Percentiles rank a stretch among this genome's conserved stretches.
Conservation (phyloP, 2,113 vertebrate species). For the Erinaceus europaeus region DNA sequence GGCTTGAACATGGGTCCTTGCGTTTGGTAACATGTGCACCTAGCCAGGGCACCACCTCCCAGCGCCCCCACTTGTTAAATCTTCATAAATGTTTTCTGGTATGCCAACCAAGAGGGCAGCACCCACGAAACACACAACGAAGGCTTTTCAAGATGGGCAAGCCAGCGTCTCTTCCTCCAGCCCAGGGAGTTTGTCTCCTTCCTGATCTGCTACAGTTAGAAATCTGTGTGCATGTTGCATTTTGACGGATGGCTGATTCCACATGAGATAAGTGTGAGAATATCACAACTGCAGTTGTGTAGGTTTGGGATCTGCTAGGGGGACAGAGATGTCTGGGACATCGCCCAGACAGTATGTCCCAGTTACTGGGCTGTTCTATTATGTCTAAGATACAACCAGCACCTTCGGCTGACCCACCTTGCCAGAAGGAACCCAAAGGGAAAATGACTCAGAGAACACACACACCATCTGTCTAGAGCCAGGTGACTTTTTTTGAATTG, state of each 20-base stretch:
- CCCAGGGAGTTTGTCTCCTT: not conserved
- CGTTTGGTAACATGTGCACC: no score
- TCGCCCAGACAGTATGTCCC: not conserved
- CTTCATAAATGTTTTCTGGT: slow-evolving; percentile 39
- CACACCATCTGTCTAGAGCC: not conserved
- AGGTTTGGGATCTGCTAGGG: not conserved
- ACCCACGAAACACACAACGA: not conserved
- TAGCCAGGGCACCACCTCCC: no score
- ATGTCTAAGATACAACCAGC: not conserved
- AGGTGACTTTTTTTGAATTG: not conserved
- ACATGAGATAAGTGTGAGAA: not conserved
- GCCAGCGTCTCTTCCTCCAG: not conserved
- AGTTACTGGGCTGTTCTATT: not conserved
- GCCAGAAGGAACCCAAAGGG: not conserved
- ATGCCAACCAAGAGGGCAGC: slow-evolving; percentile 39
- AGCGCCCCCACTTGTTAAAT: no score
- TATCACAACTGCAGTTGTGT: slow-evolving; percentile 2
- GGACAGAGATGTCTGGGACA: no score
- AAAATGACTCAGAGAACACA: slow-evolving; percentile 33
- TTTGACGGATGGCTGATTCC: not conserved
- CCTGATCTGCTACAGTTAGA: not conserved
- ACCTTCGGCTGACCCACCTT: not conserved
- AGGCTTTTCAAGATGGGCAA: not conserved
- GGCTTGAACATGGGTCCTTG: no score
- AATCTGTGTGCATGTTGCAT: not conserved